Evolutionary conservation across 2,888 invertebrate genomes (phyloP).

Genomic region (Drosophila demipolita): DNA sequence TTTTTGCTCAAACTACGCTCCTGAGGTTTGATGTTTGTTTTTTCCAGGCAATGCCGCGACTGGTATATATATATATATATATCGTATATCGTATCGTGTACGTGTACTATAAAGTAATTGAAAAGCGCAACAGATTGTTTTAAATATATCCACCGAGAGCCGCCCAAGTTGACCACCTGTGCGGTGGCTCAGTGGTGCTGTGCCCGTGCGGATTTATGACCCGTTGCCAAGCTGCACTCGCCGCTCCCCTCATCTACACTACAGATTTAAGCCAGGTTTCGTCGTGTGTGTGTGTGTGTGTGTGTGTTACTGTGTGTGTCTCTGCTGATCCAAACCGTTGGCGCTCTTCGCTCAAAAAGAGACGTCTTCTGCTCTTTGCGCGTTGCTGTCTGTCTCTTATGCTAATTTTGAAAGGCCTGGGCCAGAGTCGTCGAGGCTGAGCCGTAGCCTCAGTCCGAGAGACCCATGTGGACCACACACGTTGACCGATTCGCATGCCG

Average conservation of each 20-base stretch:
- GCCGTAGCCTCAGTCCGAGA: constrained; percentile 11
- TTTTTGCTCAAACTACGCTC: constrained; percentile 44
- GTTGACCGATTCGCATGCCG: constrained; percentile 66
- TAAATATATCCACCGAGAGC: constrained; percentile 68
- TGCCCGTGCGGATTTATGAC: constrained; percentile 63
- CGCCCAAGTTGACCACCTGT: constrained; percentile 81
- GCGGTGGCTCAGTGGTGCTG: constrained; percentile 33
- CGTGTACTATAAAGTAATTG: constrained; percentile 79
- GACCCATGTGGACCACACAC: constrained; percentile 75
- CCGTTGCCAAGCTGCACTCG: constrained; percentile 39
- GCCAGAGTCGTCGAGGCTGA: constrained; percentile 6
- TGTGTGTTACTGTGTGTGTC: constrained; percentile 6
- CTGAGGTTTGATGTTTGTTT: constrained; percentile 41
- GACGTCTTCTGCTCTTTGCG: constrained; percentile 32
- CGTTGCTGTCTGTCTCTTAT: constrained; percentile 53
- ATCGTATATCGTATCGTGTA: constrained; percentile 69
- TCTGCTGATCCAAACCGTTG: constrained; percentile 53
- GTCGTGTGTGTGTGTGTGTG: not conserved
- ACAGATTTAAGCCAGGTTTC: constrained; percentile 1
- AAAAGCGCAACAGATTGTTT: constrained; percentile 81
- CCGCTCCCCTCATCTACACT: too few species aligned
- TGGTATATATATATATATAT: not conserved
- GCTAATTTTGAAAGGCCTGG: constrained; percentile 66
- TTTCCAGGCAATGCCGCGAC: constrained; percentile 38
- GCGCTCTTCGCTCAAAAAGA: constrained; percentile 50